Conservation (phyloP, 2,113 vertebrate species). For the Romanogobio albipinnatus region DNA sequence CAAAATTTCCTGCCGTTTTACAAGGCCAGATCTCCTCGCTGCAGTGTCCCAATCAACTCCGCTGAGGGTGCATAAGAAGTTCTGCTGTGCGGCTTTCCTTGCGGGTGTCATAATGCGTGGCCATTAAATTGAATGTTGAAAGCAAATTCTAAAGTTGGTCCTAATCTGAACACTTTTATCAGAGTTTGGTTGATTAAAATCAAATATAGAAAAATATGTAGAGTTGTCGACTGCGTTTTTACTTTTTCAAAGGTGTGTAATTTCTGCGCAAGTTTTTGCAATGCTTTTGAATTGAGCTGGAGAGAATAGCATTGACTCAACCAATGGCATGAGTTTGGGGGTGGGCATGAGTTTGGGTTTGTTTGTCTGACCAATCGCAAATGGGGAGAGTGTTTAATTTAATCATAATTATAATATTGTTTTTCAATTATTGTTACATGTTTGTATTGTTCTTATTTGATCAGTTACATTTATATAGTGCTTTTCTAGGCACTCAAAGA, state of each 20-base stretch:
- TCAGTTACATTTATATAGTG: neutral
- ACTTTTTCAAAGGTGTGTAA: neutral
- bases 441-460: neutral
- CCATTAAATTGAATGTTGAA: slow-evolving; percentile 20
- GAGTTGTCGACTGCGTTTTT: neutral
- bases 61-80: neutral
- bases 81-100: neutral
- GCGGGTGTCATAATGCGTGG: slow-evolving; percentile 19
- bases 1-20: slow-evolving; percentile 2
- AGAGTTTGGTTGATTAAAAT: slow-evolving; percentile 5
- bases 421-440: neutral
- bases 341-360: neutral
- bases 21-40: slow-evolving; percentile 13
- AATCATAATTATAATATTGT: neutral
- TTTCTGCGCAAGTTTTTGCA: neutral
- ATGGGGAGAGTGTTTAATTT: neutral
- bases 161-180: neutral
- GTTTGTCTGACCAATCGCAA: neutral
- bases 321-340: neutral
- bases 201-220: neutral
- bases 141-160: neutral
- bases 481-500: no score
- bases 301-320: no score
- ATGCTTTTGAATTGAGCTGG: neutral
- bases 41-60: slow-evolving; percentile 4